phyloP scores from a whole-genome alignment of 2,113 vertebrate species.

The Athene noctua region DNA sequence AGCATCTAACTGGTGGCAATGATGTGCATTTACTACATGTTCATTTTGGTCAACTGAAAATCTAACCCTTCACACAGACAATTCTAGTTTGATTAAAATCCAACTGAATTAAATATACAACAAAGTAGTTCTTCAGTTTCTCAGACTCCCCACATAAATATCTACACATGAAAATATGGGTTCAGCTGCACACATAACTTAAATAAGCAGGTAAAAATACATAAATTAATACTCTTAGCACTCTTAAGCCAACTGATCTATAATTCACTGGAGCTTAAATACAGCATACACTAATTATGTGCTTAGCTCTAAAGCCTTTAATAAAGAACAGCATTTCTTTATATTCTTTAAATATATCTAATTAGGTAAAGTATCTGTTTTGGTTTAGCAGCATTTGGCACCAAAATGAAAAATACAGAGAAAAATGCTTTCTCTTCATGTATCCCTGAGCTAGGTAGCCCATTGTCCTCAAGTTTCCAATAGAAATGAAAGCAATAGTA shows the following conservation, averaged over 20 bases:
- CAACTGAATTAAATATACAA: background rate
- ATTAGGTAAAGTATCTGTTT: conserved; percentile 19
- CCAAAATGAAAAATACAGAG: background rate
- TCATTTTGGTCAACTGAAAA: background rate
- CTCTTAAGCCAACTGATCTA: background rate
- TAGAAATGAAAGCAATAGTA: background rate
- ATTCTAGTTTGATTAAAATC: background rate
- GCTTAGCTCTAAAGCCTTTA: conserved; percentile 53
- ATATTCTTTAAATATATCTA: conserved; percentile 39
- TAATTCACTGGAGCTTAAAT: conserved; percentile 23
- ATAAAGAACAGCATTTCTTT: conserved; percentile 31
- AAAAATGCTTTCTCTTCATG: background rate
- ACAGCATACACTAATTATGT: conserved; percentile 8
- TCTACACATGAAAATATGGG: background rate
- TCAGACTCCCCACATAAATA: background rate
- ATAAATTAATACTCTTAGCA: background rate
- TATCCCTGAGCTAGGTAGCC: background rate
- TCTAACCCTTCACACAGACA: background rate
- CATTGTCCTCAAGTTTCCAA: background rate
- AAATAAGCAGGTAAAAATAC: background rate
- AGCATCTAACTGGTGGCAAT: background rate
- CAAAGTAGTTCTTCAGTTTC: background rate
- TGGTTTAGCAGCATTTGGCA: conserved; percentile 8
- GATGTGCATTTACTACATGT: fast-evolving
- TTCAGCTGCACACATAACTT: background rate